Evolutionary conservation across 2,113 vertebrate species (phyloP), one percentile per base, ranked within the genome.

Genomic region (Cettia cetti): DNA sequence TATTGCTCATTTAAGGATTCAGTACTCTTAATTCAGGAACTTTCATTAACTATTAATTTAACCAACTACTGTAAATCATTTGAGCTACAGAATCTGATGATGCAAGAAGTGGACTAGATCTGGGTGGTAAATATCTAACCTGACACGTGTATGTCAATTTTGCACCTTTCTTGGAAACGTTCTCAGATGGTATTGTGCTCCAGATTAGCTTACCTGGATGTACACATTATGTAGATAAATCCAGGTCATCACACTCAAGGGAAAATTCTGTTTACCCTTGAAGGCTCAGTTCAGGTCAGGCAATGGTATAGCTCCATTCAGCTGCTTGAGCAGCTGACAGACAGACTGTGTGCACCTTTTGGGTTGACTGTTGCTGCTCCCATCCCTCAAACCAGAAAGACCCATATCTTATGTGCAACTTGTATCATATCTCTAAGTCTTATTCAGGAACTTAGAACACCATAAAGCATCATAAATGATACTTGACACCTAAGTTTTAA

Each of bases 371-470:
- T 3, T 57, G n/a, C 16, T 56, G 26, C 6, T 28, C 3, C 27
- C 2, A 2, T 21, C 23, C 50, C 18, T 16, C 26, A 82, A 49
- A 66, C 37, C 4, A 57, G 47, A 72, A 65, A 10, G 4, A 4
- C 3, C 3, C 1, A 0, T 44, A 6, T 6, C 10, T 61, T n/a
- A 17, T 47, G 15, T 31, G 40, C 17, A 44, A 49, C 2, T 61
- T 74, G 1, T 33, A 16, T 53, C 21, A 13, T 20, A 75, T 28
- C 15, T 66, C 3, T 12, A 31, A 57, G 16, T 21, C 10, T 78
- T 13, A 52, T 40, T 79, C 35, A 52, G 22, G 31, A 65, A 49
- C 70, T 40, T 56, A 56, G 18, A 24, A 35, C 15, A 44, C 5
- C 9, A 19, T 30, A 60, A 69, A 3, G 6, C 14, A 64, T 39